These are phyloP conservation scores for Spermophilus dauricus DNA, from an alignment of 2,113 vertebrate species.

Conservation along the genomic window DNA sequence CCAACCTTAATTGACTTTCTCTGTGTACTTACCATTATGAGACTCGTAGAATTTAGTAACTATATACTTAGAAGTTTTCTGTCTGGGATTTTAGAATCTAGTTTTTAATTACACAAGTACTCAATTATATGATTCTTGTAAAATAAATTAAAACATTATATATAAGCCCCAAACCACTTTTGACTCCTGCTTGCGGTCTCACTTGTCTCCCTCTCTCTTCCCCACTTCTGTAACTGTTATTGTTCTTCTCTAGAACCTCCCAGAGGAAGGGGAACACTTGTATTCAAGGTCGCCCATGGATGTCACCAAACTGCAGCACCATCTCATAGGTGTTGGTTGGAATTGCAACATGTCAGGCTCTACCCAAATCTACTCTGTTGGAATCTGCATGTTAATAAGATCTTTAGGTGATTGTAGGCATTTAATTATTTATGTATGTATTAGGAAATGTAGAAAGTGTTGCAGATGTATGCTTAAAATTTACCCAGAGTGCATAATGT, in stretches of 20 bases:
- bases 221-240: not conserved
- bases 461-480: not conserved
- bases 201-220: not conserved
- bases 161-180: not conserved
- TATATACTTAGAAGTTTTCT: not conserved
- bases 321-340: not conserved
- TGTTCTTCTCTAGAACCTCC: not conserved
- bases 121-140: not conserved
- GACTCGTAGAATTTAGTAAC: not conserved
- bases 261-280: not conserved
- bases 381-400: not conserved
- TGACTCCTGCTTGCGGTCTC: not conserved
- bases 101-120: not conserved
- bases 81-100: not conserved
- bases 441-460: not conserved
- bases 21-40: not conserved
- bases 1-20: not conserved
- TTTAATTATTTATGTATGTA: rapidly evolving
- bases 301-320: not conserved
- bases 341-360: not conserved
- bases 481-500: rapidly evolving
- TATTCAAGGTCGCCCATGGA: not conserved
- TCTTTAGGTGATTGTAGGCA: not conserved
- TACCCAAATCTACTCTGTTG: not conserved
- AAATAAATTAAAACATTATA: not conserved